Evolutionary conservation across 2,888 invertebrate species (phyloP), one percentile per base, ranked within the genome.

Genomic region (Drosophila longiperda): DNA sequence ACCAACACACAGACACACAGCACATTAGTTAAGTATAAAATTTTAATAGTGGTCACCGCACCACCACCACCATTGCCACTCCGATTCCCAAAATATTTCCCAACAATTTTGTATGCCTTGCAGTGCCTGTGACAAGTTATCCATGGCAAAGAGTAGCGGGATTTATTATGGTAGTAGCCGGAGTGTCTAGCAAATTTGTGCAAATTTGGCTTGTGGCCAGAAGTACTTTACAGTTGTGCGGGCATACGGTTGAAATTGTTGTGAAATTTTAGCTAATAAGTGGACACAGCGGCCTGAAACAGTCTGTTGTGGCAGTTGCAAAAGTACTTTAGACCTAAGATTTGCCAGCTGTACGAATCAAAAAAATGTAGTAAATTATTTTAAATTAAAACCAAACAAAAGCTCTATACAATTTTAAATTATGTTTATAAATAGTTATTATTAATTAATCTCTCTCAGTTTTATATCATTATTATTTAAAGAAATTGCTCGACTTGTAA

Each of bases 151-250:
- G 40, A 23, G 29, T 7, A 11, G 49, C 11, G 48, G 40, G 26
- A 15, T 29, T 29, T 29, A 9, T 40, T 29, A 9, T 40, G 38
- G 29, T 9, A 6, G 54, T 7, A 52, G 38, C 32, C 48, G 40
- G 32, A 29, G 53, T 55, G 70, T 66, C 60, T 75, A 61, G 73
- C 66, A 83, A 82, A 75, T 80, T 82, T 83, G 83, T 73, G 81
- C 81, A 83, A 83, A 83, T 83, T 83, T 83, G 83, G 83, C 83
- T 80, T 83, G 83, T 83, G 83, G 83, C 83, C 83, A 83, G 64
- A 83, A 83, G 73, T 77, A 76, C 83, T 83, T 81, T 78, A 72
- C 73, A 81, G 79, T 66, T 75, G 78, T 78, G 71, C 82, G 76
- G 66, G 78, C 67, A 40, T 55, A 36, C 60, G 68, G 59, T 66